Conservation (phyloP, 2,113 vertebrate species). For the Eolophus roseicapilla region DNA sequence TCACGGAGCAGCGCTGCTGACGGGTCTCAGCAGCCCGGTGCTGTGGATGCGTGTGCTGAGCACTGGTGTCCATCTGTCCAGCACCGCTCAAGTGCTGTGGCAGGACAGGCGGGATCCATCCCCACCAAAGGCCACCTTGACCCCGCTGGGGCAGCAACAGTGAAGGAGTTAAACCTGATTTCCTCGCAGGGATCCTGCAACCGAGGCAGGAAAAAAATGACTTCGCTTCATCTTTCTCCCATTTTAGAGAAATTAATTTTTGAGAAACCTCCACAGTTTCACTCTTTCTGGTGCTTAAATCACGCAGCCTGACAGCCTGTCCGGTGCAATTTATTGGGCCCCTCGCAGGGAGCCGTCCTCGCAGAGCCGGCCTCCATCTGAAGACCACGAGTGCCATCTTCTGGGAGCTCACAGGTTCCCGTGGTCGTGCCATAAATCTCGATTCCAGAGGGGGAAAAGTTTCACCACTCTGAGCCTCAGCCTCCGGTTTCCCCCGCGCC, state of each 20-base stretch:
- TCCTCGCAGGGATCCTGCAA: background rate
- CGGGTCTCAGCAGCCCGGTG: background rate
- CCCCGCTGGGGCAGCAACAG: background rate
- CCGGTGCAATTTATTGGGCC: constrained; percentile 25
- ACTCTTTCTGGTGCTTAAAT: constrained; percentile 63
- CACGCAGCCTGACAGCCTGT: constrained; percentile 17
- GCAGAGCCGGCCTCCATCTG: background rate
- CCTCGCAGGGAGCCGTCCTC: background rate
- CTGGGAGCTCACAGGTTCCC: background rate
- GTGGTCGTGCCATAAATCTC: background rate
- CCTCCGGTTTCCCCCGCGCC: background rate
- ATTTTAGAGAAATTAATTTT: constrained; percentile 65
- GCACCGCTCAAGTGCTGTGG: fast-evolving
- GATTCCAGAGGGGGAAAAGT: background rate
- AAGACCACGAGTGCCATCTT: constrained; percentile 64
- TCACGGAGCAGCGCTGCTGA: fast-evolving
- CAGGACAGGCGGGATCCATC: background rate
- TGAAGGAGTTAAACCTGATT: background rate
- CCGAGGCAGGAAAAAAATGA: background rate
- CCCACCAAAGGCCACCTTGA: background rate
- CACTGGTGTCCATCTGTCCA: background rate
- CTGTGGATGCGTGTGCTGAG: fast-evolving
- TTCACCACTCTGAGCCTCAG: background rate
- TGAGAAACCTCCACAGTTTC: constrained; percentile 53
- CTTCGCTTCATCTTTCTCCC: constrained; percentile 54